These are phyloP conservation scores for Clupea harengus DNA, from an alignment of 2,113 vertebrate species.

Conservation along the genomic window DNA sequence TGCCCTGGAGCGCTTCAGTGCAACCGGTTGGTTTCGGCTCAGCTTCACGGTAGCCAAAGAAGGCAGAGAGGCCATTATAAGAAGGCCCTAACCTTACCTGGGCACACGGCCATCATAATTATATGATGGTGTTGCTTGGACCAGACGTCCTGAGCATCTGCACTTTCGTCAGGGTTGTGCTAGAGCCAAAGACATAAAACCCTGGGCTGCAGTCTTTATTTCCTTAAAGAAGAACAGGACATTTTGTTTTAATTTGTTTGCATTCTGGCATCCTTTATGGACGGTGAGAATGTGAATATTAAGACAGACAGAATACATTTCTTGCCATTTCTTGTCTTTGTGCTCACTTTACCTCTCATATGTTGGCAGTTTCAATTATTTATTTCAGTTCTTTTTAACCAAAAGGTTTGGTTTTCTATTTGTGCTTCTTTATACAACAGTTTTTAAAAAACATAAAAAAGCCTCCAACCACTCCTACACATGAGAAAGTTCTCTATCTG, in stretches of 20 bases:
- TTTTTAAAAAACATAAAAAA: not conserved
- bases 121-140: constrained; percentile 42
- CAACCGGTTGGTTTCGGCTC: not conserved
- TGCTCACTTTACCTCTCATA: not conserved
- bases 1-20: not conserved
- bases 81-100: constrained; percentile 26
- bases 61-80: not conserved
- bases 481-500: not conserved
- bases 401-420: not conserved
- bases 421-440: not conserved
- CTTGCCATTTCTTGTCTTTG: not conserved
- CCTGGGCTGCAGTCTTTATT: not conserved
- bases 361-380: not conserved
- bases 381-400: not conserved
- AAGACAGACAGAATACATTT: not conserved
- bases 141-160: constrained; percentile 16
- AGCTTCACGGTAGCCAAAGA: not conserved
- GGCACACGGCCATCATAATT: constrained; percentile 37
- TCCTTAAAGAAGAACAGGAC: not conserved
- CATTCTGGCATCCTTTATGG: not conserved
- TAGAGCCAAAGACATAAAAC: not conserved
- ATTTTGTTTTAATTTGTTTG: not conserved
- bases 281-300: not conserved
- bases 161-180: not conserved
- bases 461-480: not conserved